These are phyloP conservation scores for Cynocephalus volans DNA, from an alignment of 2,113 vertebrate species.

Conservation along the genomic window DNA sequence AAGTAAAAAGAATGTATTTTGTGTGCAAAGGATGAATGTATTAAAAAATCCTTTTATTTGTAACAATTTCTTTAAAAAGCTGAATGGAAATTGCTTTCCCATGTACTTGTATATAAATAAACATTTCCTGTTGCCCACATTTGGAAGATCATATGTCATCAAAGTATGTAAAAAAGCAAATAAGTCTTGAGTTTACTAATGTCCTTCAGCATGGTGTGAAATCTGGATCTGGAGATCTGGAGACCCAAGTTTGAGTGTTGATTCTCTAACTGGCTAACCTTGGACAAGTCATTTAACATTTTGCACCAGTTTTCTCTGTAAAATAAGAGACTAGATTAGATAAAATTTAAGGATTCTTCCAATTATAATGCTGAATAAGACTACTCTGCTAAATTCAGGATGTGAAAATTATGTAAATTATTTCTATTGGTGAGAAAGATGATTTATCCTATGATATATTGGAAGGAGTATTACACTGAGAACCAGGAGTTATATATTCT, in stretches of 20 bases:
- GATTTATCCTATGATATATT: not conserved
- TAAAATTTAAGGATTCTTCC: not conserved
- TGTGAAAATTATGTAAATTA: constrained; percentile 57
- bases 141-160: constrained; percentile 11
- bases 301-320: constrained; percentile 41
- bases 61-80: constrained; percentile 85
- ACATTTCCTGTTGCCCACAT: constrained; percentile 87
- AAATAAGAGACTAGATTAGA: constrained; percentile 25
- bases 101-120: constrained; percentile 90
- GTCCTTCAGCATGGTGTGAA: not conserved
- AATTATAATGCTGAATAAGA: constrained; percentile 19
- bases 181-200: not conserved
- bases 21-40: constrained; percentile 88
- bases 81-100: constrained; percentile 86
- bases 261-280: constrained; percentile 17
- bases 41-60: constrained; percentile 86
- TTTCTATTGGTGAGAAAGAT: constrained; percentile 47
- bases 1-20: constrained; percentile 86
- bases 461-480: not conserved
- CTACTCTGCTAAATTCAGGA: constrained; percentile 19
- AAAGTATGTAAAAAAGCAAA: constrained; percentile 41
- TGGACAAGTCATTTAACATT: constrained; percentile 24
- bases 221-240: constrained; percentile 27
- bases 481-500: constrained; percentile 20
- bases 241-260: not conserved